phyloP scores from a whole-genome alignment of 1,140 invertebrate species.

The Drosophila repletoides region DNA sequence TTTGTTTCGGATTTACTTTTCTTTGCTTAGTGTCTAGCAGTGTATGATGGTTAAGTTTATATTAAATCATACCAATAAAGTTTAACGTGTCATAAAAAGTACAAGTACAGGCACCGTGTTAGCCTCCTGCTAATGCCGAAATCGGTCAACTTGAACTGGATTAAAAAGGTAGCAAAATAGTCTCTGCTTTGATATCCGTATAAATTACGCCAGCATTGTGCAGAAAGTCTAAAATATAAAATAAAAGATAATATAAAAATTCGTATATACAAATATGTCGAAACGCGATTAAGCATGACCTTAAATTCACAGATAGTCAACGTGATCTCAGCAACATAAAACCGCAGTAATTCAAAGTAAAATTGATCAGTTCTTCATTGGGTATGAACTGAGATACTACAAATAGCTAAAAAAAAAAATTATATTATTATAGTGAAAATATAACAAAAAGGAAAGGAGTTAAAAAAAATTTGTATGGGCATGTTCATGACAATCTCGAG shows the following conservation, averaged over 20 bases:
- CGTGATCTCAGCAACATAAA: slow-evolving; percentile 93
- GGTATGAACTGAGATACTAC: slow-evolving; percentile 91
- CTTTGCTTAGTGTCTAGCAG: too few relatives aligned
- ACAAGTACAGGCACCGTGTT: slow-evolving; percentile 87
- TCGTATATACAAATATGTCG: not conserved
- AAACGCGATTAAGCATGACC: not conserved
- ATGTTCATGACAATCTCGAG: slow-evolving; percentile 86
- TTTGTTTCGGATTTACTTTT: not conserved
- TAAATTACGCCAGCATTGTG: slow-evolving; percentile 96
- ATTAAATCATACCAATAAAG: slow-evolving; percentile 90
- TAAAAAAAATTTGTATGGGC: slow-evolving; percentile 86
- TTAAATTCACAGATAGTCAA: slow-evolving; percentile 89
- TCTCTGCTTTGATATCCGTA: slow-evolving; percentile 95
- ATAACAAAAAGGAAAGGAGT: not conserved
- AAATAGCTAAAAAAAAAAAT: slow-evolving; percentile 59
- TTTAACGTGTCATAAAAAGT: slow-evolving; percentile 95
- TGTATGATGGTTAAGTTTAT: slow-evolving; percentile 18
- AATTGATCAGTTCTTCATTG: slow-evolving; percentile 91
- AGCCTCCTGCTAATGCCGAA: slow-evolving; percentile 98
- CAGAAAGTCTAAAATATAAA: slow-evolving; percentile 91
- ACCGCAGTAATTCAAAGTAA: slow-evolving; percentile 87
- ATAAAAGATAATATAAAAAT: not conserved
- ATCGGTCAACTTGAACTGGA: slow-evolving; percentile 93
- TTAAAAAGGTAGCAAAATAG: slow-evolving; percentile 93
- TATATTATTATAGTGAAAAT: not conserved